phyloP scores from a whole-genome alignment of 2,113 vertebrate species.

The Platichthys stellatus region DNA sequence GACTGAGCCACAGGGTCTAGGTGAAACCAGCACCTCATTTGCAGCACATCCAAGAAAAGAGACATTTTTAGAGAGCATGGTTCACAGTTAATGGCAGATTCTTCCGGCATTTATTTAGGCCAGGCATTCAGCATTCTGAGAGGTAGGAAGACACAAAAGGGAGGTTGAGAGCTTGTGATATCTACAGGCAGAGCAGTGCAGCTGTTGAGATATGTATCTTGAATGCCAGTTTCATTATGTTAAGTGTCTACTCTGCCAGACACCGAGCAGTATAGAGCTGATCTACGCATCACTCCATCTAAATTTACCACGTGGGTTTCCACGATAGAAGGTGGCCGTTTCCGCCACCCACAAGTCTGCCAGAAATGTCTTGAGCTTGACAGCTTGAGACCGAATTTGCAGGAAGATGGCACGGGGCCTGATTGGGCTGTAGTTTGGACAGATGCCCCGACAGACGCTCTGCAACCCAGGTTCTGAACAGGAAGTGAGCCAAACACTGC shows the following conservation, averaged over 20 bases:
- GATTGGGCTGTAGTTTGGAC: constrained; percentile 72
- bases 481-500: constrained; percentile 46
- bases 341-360: constrained; percentile 29
- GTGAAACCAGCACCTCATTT: constrained; percentile 41
- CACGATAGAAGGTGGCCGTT: constrained; percentile 33
- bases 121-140: constrained; percentile 43
- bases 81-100: constrained; percentile 42
- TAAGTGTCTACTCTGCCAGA: constrained; percentile 39
- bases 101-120: constrained; percentile 42
- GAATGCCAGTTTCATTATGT: constrained; percentile 48
- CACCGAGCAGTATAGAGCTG: not conserved
- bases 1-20: constrained; percentile 30
- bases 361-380: constrained; percentile 58
- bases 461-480: constrained; percentile 55
- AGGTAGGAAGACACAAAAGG: constrained; percentile 36
- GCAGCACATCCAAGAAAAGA: constrained; percentile 44
- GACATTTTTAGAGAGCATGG: not conserved
- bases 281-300: constrained; percentile 31
- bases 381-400: constrained; percentile 63
- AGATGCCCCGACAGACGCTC: constrained; percentile 62
- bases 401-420: constrained; percentile 62
- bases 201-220: constrained; percentile 46
- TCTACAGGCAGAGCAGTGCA: constrained; percentile 27
- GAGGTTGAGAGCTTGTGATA: constrained; percentile 35
- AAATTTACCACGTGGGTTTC: constrained; percentile 43